These are phyloP conservation scores for Myrmecobius fasciatus DNA, from an alignment of 2,113 vertebrate species.

Conservation along the genomic window DNA sequence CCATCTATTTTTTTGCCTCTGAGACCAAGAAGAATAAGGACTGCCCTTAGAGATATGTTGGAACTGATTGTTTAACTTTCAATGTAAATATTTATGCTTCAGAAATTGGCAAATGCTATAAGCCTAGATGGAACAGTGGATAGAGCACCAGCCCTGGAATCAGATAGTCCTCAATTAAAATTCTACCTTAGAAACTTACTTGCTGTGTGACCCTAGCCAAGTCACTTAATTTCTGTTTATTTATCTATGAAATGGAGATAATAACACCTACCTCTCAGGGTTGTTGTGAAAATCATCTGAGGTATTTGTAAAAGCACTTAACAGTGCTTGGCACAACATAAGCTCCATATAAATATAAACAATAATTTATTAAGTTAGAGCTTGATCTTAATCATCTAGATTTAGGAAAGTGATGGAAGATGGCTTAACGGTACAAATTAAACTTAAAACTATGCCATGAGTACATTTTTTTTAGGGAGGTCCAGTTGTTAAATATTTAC, in stretches of 20 bases:
- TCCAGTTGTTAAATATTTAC: neutral
- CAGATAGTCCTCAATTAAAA: neutral
- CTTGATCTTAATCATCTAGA: neutral
- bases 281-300: neutral
- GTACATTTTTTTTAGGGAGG: neutral
- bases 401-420: neutral
- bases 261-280: neutral
- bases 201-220: neutral
- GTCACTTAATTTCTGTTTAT: neutral
- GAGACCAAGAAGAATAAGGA: neutral
- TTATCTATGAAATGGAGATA: neutral
- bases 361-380: neutral
- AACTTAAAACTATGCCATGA: neutral
- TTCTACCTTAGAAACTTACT: neutral
- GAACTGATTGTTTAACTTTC: neutral
- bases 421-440: neutral
- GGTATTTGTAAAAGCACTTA: neutral
- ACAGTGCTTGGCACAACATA: neutral
- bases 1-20: neutral
- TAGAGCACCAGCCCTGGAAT: neutral
- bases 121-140: neutral
- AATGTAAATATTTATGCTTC: neutral
- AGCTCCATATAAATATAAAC: neutral
- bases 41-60: neutral
- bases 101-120: neutral